Percentiles rank a stretch among this genome's conserved stretches.
These are phyloP conservation scores for Ellobius talpinus DNA, from an alignment of 2,113 vertebrate genomes.

Conservation along the genomic window DNA sequence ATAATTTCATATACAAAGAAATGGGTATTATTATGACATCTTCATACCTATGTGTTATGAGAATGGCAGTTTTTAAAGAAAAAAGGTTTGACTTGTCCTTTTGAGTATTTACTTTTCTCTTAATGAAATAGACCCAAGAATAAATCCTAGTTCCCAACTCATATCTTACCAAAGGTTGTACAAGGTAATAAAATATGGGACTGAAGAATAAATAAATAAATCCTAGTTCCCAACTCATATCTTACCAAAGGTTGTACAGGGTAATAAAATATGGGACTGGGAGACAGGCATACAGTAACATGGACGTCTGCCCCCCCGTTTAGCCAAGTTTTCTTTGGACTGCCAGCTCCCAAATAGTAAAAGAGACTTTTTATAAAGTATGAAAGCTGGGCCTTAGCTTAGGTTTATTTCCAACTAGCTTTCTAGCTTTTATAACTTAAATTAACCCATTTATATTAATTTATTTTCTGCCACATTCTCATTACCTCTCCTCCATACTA, in stretches of 20 bases:
- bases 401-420: not conserved
- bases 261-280: not conserved
- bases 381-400: not conserved
- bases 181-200: too few species aligned
- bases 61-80: slow-evolving; percentile 33
- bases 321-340: not conserved
- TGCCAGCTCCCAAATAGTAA: not conserved
- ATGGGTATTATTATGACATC: not conserved
- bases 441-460: not conserved
- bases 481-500: not conserved
- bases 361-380: not conserved
- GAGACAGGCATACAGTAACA: not conserved
- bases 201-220: too few species aligned
- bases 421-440: not conserved
- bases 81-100: not conserved
- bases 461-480: not conserved
- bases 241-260: not conserved
- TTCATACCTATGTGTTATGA: not conserved
- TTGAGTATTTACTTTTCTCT: not conserved
- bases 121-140: not conserved
- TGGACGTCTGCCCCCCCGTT: too few species aligned
- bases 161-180: not conserved
- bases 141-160: not conserved
- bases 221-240: not conserved
- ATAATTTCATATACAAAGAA: not conserved